A percentile compares a stretch with the other conserved stretches of the same genome.
These are phyloP conservation scores for Lipophrys pholis DNA, from an alignment of 2,113 vertebrate species.

Conservation along the genomic window DNA sequence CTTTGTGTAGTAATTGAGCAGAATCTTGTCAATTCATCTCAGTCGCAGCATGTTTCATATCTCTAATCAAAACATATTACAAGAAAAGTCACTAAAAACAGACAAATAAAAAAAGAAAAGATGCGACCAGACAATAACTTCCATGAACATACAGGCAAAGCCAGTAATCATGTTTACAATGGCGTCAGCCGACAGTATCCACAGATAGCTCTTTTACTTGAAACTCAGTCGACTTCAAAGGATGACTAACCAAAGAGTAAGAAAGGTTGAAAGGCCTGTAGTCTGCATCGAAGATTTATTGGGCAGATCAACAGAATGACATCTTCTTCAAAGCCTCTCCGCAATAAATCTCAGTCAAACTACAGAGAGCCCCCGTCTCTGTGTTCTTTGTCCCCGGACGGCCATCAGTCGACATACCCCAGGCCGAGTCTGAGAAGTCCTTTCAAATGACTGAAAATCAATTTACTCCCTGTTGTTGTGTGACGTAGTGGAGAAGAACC, in stretches of 20 bases:
- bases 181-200: conserved; percentile 22
- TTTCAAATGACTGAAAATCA: conserved; percentile 40
- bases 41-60: too few species aligned
- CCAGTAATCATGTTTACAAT: conserved; percentile 24
- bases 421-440: not conserved
- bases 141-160: conserved; percentile 10
- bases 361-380: conserved; percentile 45
- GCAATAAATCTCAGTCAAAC: conserved; percentile 64
- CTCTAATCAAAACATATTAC: too few species aligned
- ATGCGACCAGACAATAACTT: too few species aligned
- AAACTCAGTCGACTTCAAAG: conserved; percentile 46
- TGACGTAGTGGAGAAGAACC: conserved; percentile 8
- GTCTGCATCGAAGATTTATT: conserved; percentile 58
- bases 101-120: too few species aligned
- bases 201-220: conserved; percentile 19
- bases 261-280: conserved; percentile 8
- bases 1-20: too few species aligned
- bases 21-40: too few species aligned
- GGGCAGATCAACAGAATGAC: conserved; percentile 47
- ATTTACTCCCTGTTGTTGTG: conserved; percentile 9
- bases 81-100: too few species aligned
- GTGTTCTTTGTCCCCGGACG: conserved; percentile 54
- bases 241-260: conserved; percentile 43
- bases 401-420: conserved; percentile 17
- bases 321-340: conserved; percentile 62